Evolutionary conservation across 2,888 invertebrate species (phyloP).

Genomic region (Alsophila aescularia): DNA sequence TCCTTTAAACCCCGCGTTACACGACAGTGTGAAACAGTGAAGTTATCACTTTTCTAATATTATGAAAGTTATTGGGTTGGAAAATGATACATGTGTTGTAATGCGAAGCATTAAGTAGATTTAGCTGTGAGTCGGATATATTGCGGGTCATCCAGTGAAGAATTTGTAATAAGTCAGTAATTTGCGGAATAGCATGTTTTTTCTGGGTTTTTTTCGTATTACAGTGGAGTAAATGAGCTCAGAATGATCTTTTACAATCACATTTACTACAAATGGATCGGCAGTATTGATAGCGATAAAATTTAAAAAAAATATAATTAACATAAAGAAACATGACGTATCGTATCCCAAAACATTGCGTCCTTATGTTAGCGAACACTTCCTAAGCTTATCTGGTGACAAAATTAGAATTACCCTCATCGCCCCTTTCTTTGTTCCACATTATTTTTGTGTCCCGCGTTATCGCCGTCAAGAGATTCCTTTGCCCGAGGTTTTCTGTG

Average conservation of each 20-base stretch:
- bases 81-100: constrained; percentile 11
- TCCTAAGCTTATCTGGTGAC: constrained; percentile 35
- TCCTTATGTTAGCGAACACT: constrained; percentile 19
- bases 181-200: constrained; percentile 64
- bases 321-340: constrained; percentile 17
- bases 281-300: neutral
- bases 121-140: constrained; percentile 32
- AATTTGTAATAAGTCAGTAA: constrained; percentile 69
- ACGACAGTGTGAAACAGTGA: constrained; percentile 32
- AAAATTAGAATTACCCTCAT: constrained; percentile 36
- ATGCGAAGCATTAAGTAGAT: constrained; percentile 20
- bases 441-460: constrained; percentile 57
- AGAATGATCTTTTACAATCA: too few species aligned
- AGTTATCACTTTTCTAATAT: constrained; percentile 31
- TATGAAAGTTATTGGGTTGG: constrained; percentile 15
- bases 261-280: neutral
- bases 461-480: constrained; percentile 63
- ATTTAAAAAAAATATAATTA: neutral
- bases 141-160: constrained; percentile 61
- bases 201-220: constrained; percentile 66
- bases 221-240: constrained; percentile 64
- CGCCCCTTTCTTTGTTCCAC: constrained; percentile 50
- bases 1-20: too few species aligned
- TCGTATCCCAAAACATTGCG: constrained; percentile 20
- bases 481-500: constrained; percentile 58